Evolutionary conservation across 37 sponge, comb jelly and placozoan species (phyloP).

Genomic region (Diacarnus erythraeanus): DNA sequence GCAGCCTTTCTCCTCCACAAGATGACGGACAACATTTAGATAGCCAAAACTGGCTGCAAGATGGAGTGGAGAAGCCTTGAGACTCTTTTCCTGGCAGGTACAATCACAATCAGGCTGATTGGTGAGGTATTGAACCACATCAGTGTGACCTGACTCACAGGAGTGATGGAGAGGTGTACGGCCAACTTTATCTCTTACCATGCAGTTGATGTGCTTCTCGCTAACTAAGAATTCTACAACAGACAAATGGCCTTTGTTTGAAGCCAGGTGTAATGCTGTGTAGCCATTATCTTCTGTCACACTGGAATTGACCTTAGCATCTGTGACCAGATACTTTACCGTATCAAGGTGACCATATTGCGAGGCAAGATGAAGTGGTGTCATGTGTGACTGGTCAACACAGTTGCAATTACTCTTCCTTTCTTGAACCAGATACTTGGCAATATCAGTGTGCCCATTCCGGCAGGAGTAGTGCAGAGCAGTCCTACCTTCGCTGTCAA

Average conservation of each 20-base stretch:
- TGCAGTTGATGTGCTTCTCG: constrained; percentile 2
- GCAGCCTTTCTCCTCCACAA: constrained; percentile 12
- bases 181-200: constrained; percentile 36
- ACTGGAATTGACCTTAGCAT: neutral
- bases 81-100: constrained; percentile 13
- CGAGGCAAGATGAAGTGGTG: constrained; percentile 34
- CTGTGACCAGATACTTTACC: constrained; percentile 7
- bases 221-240: constrained; percentile 1
- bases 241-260: constrained; percentile 13
- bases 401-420: constrained; percentile 1
- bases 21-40: constrained; percentile 13
- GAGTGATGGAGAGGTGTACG: constrained; percentile 44
- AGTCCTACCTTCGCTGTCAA: constrained; percentile 22
- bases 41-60: constrained; percentile 25
- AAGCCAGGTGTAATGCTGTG: constrained; percentile 21
- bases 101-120: constrained; percentile 26
- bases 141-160: neutral
- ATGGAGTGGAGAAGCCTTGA: constrained; percentile 32
- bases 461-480: constrained; percentile 18
- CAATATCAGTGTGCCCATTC: constrained; percentile 20
- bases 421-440: constrained; percentile 3
- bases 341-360: constrained; percentile 35
- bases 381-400: constrained; percentile 7
- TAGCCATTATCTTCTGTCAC: constrained; percentile 18
- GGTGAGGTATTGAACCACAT: constrained; percentile 24